Conservation (phyloP, 2,113 vertebrate species). For the Microtus richardsoni region DNA sequence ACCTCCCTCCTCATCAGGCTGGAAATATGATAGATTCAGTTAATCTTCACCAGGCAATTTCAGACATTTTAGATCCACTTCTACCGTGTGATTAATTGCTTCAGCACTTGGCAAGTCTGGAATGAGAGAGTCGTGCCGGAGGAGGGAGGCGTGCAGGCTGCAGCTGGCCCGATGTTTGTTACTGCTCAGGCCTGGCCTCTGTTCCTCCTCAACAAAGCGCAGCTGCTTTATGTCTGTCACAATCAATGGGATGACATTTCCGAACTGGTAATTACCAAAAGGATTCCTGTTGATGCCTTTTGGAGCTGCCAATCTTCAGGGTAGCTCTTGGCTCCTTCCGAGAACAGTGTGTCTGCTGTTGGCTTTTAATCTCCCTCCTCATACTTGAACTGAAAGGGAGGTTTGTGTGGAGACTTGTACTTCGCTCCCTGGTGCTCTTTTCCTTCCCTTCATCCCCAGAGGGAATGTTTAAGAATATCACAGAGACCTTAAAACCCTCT, state of each 20-base stretch:
- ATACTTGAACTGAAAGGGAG: conserved; percentile 80
- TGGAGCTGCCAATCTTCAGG: conserved; percentile 84
- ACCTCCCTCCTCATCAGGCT: conserved; percentile 69
- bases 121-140: conserved; percentile 79
- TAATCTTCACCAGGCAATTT: conserved; percentile 85
- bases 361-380: conserved; percentile 84
- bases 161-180: conserved; percentile 85
- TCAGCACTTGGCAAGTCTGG: conserved; percentile 85
- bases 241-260: conserved; percentile 85
- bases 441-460: conserved; percentile 48
- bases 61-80: conserved; percentile 86
- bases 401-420: conserved; percentile 83
- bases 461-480: conserved; percentile 58
- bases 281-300: conserved; percentile 84
- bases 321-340: conserved; percentile 83
- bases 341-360: conserved; percentile 79
- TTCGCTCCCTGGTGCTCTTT: conserved; percentile 61
- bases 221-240: conserved; percentile 86
- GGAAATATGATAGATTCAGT: conserved; percentile 83
- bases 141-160: conserved; percentile 83
- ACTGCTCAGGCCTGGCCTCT: conserved; percentile 79
- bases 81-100: conserved; percentile 86
- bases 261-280: conserved; percentile 84
- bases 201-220: conserved; percentile 73
- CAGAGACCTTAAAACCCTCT: conserved; percentile 70